Base-by-base conservation (phyloP, 35 echinoderm and acorn worm species). In the Heliocidaris erythrogramma region DNA sequence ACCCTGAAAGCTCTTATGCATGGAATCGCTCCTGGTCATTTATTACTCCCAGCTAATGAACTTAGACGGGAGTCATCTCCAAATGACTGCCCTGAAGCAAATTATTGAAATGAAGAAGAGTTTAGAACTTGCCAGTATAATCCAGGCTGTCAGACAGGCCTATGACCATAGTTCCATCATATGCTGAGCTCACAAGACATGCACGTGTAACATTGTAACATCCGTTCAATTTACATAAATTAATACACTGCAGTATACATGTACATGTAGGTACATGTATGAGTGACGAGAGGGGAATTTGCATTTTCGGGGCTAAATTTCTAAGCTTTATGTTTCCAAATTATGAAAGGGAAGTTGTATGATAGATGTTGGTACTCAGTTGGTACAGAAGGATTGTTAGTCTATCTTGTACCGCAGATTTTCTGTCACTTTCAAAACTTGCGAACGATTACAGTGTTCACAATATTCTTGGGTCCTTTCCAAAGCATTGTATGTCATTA, bases 31-130 rank as follows among this genome's bases (percentile, higher is more conserved):
- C 65, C 21, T 78, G 65, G 65, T 78, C 65, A 78, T 78, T 78
- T 78, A 78, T 78, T 78, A 78, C 65, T 78, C 65, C 65, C 65
- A 78, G 65, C 65, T 78, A 78, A 78, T 78, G 65, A 78, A 78
- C 65, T 78, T 78, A 27, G 65, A 78, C 65, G 65, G 65, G 18
- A 21, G 21, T n/a, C 65, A 78, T 78, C 65, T 78, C 65, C 65
- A 78, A n/a, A 78, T 78, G 21, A 78, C 65, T 78, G 65, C 65
- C 65, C 65, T 78, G 14, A n/a, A 78, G 65, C 65, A 78, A 7
- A 78, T 5, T 78, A n/a, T 78, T 78, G 65, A 18, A 78, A 78
- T 27, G 65, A n/a, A 78, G 65, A 78, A 21, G 65, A 78, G 65
- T 78, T 78, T n/a, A n/a, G 65, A 78, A 78, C 65, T n/a, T 24